These are phyloP conservation scores for Magallana ariakensis DNA, from an alignment of 1,140 invertebrate genomes.

Conservation along the genomic window DNA sequence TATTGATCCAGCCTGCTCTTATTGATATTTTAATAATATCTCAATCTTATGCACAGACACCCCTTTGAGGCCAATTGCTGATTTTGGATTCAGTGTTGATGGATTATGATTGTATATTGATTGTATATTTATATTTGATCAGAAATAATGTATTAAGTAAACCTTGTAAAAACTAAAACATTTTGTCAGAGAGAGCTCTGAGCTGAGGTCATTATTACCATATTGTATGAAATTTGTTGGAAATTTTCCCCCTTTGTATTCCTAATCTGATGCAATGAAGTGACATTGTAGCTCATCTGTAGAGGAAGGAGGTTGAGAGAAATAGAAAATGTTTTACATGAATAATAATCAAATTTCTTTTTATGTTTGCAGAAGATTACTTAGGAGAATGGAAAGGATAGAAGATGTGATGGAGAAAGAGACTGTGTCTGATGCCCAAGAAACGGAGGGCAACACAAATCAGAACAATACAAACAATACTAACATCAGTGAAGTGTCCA, in stretches of 20 bases:
- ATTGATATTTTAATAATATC: constrained; percentile 35
- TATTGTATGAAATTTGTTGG: too few species aligned
- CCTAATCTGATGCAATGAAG: too few species aligned
- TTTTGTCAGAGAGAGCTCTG: too few species aligned
- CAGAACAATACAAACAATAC: constrained; percentile 43
- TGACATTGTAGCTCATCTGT: too few species aligned
- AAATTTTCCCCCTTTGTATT: too few species aligned
- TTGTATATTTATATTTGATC: not conserved
- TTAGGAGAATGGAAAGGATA: constrained; percentile 50
- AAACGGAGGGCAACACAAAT: constrained; percentile 49
- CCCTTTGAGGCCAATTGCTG: not conserved
- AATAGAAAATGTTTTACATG: constrained; percentile 1
- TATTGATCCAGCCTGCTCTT: constrained; percentile 10
- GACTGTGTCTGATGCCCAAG: constrained; percentile 40
- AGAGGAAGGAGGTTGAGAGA: not conserved
- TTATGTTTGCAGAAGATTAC: constrained; percentile 48
- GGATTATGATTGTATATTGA: not conserved
- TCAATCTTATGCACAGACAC: constrained; percentile 38
- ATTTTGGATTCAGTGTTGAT: constrained; percentile 17
- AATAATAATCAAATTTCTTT: not conserved
- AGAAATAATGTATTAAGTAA: not conserved
- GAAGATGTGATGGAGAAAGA: constrained; percentile 53
- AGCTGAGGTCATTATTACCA: too few species aligned
- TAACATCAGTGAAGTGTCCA: constrained; percentile 36
- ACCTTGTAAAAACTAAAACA: too few species aligned